Evolutionary conservation across 2,113 vertebrate genomes (phyloP).

Genomic region (Mellivora capensis): DNA sequence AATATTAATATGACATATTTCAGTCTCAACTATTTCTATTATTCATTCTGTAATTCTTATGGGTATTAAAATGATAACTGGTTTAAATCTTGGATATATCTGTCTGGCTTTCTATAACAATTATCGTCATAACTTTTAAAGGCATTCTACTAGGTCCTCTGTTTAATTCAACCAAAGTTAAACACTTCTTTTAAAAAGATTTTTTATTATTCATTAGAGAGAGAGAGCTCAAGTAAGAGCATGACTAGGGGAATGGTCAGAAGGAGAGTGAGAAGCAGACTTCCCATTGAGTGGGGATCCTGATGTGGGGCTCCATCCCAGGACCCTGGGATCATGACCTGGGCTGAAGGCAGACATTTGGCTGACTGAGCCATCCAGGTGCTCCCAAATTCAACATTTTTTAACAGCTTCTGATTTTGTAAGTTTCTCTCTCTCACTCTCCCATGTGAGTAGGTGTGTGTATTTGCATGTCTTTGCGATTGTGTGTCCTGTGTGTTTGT

Average conservation of each 20-base stretch:
- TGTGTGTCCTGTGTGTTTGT: not conserved
- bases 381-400: not conserved
- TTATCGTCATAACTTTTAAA: not conserved
- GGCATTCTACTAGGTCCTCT: not conserved
- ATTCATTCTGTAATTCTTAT: not conserved
- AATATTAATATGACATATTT: not conserved
- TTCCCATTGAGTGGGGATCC: not conserved
- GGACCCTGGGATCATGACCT: not conserved
- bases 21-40: not conserved
- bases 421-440: not conserved
- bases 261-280: not conserved
- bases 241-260: not conserved
- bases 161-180: slow-evolving; percentile 21
- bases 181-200: not conserved
- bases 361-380: not conserved
- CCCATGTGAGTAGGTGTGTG: not conserved
- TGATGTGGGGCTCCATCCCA: not conserved
- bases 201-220: not conserved
- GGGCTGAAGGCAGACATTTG: not conserved
- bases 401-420: not conserved
- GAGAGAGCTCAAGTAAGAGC: not conserved
- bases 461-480: not conserved
- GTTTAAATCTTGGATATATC: not conserved
- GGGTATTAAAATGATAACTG: not conserved
- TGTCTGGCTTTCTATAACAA: not conserved